Conservation (phyloP, 2,888 invertebrate genomes). For the Diploptera punctata region DNA sequence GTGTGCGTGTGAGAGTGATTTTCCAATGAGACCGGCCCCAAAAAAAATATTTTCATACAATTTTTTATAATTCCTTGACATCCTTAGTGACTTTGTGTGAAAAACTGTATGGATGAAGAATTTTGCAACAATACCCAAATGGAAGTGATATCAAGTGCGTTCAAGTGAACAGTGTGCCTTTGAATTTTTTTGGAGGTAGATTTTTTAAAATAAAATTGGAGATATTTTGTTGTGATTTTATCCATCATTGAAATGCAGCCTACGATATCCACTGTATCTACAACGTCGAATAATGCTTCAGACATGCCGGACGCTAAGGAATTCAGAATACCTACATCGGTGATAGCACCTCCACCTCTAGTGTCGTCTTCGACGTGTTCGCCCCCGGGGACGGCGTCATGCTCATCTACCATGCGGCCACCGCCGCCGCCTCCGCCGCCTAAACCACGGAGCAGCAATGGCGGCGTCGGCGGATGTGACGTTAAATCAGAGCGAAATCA, state of each 20-base stretch:
- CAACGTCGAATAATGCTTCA: conserved; percentile 40
- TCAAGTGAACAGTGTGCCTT: too few species aligned
- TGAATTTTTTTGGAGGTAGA: too few species aligned
- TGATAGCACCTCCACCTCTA: conserved; percentile 47
- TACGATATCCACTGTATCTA: conserved; percentile 27
- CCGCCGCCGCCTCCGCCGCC: conserved; percentile 41
- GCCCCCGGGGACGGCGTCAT: conserved; percentile 48
- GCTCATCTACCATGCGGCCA: conserved; percentile 39
- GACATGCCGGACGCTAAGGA: conserved; percentile 57
- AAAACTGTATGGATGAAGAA: neutral
- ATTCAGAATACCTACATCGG: conserved; percentile 55
- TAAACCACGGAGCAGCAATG: neutral
- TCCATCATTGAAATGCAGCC: conserved; percentile 23
- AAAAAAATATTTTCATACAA: too few species aligned
- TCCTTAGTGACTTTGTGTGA: neutral
- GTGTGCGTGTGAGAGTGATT: conserved; percentile 2
- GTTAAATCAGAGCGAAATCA: conserved; percentile 45
- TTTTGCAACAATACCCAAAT: neutral
- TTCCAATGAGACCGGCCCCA: too few species aligned
- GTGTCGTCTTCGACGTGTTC: conserved; percentile 40
- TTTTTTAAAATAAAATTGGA: too few species aligned
- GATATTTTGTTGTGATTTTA: too few species aligned
- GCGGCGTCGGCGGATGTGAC: conserved; percentile 16
- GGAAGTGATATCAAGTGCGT: too few species aligned
- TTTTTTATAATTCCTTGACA: neutral